Evolutionary conservation across 1,140 invertebrate genomes (phyloP), one percentile per base, ranked within the genome.

Genomic region (Akabosia matsudoensis): DNA sequence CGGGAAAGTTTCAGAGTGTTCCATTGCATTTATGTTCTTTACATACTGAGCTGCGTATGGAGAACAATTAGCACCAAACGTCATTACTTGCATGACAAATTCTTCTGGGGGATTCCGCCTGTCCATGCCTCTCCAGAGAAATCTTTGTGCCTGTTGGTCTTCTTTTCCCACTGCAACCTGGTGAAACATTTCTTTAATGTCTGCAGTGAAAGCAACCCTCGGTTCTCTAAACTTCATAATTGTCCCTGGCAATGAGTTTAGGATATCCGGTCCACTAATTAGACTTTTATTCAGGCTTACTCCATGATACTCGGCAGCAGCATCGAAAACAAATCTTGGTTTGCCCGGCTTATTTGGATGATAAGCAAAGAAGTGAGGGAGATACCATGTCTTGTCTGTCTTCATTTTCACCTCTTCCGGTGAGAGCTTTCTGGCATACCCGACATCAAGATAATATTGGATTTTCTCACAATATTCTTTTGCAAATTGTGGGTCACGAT

Each of bases 371-470:
- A 70, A 70, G 24, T 70, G 67, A 10, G 67, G 67, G 4, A 70
- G 28, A 22, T 30, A 70, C 28, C 33, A 70, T 34, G 56, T 64
- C n/a, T 28, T n/a, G 26, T 64, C 24, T 4, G 7, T 64, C 26
- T 10, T 28, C 22, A 14, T 4, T 10, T n/a, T 28, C 7, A 28
- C 22, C 22, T 64, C 56, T 28, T 22, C 22, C 4, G 56, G 22
- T 22, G 56, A 64, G 4, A 64, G 4, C 22, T 22, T 28, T 64
- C 56, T 64, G 4, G 56, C 56, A 22, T 79, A 76, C 4, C 78
- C 78, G n/a, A 73, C 52, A 13, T 52, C 26, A 18, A 79, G 26
- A 30, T 78, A 77, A 3, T 76, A 51, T 33, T 74, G n/a, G 1
- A 80, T 74, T 33, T 54, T 74, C 14, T 54, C n/a, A 1, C n/a